Percentiles rank a stretch among this genome's conserved stretches.
phyloP scores from a whole-genome alignment of 2,888 invertebrate genomes.

The Notodonta dromedarius region DNA sequence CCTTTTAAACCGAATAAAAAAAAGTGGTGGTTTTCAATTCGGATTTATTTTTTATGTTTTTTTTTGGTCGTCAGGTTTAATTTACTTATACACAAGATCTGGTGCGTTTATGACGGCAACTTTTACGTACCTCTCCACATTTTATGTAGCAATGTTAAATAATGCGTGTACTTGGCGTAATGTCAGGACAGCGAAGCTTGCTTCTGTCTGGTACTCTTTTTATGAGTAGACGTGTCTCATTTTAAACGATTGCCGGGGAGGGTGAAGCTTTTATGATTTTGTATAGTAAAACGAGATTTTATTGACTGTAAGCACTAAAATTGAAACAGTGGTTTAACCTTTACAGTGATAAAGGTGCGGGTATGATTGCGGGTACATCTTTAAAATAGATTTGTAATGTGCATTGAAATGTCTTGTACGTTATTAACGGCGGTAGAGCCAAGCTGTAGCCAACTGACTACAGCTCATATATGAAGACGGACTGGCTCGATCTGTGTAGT shows the following conservation, averaged over 20 bases:
- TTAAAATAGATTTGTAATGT: no score
- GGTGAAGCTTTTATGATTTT: constrained; percentile 40
- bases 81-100: constrained; percentile 57
- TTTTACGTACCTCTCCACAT: constrained; percentile 49
- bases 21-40: no score
- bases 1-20: constrained; percentile 10
- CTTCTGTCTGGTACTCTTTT: constrained; percentile 60
- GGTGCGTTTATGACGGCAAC: constrained; percentile 60
- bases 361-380: no score
- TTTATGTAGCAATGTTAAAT: constrained; percentile 70
- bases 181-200: constrained; percentile 58
- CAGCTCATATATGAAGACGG: no score
- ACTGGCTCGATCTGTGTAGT: no score
- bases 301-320: not conserved
- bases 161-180: constrained; percentile 67
- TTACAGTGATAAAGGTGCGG: no score
- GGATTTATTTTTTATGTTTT: no score
- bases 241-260: constrained; percentile 44
- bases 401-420: no score
- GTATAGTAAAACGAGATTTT: constrained; percentile 19
- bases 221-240: constrained; percentile 67
- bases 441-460: no score
- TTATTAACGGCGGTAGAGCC: no score
- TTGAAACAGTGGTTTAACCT: not conserved
- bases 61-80: constrained; percentile 54